Evolutionary conservation across 2,888 invertebrate species (phyloP).

Genomic region (Allophyes oxyacanthae): DNA sequence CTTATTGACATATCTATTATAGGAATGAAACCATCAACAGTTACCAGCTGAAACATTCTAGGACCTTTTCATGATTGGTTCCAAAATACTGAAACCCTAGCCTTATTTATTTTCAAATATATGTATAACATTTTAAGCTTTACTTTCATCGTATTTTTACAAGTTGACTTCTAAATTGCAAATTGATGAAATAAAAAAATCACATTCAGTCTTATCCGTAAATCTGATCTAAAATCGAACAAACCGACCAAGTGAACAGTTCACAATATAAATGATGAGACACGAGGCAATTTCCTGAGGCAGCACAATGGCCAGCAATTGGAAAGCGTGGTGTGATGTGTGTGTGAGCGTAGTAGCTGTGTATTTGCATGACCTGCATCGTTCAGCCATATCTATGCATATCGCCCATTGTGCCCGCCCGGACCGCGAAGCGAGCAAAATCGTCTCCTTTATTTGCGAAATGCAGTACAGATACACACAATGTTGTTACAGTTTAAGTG

Average conservation of each 20-base stretch:
- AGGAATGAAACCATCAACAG: no score
- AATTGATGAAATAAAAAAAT: constrained; percentile 32
- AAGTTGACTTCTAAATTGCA: no score
- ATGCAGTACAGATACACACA: constrained; percentile 70
- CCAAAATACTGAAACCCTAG: no score
- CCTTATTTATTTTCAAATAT: no score
- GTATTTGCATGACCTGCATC: constrained; percentile 79
- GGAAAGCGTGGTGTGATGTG: constrained; percentile 74
- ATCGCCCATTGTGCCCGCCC: constrained; percentile 84
- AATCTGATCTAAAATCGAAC: constrained; percentile 44
- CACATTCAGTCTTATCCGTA: constrained; percentile 25
- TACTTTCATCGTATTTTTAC: no score
- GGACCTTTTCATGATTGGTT: no score
- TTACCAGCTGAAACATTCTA: no score
- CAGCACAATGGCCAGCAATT: constrained; percentile 65
- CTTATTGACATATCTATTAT: no score
- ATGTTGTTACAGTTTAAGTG: constrained; percentile 50
- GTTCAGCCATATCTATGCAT: constrained; percentile 83
- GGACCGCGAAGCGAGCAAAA: constrained; percentile 84
- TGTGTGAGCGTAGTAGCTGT: constrained; percentile 67
- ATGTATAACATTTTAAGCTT: no score
- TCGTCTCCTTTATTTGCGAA: constrained; percentile 82
- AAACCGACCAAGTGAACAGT: constrained; percentile 44
- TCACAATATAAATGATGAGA: constrained; percentile 56
- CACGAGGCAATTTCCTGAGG: constrained; percentile 56